A percentile compares a stretch with the other conserved stretches of the same genome.
Conservation (phyloP, 2,113 vertebrate species). For the Penelope pileata region DNA sequence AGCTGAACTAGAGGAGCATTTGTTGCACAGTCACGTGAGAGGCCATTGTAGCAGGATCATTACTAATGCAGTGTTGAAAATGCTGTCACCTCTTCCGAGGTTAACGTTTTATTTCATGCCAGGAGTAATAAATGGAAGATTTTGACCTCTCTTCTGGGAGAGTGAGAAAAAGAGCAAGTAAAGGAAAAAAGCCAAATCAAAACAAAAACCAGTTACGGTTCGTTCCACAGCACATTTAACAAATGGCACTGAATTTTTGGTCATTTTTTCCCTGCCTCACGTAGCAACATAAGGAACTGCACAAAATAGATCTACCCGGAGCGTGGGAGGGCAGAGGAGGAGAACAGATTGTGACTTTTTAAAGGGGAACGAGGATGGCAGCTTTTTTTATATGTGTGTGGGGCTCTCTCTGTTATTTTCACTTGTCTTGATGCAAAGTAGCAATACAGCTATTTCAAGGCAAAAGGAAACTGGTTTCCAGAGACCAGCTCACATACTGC, state of each 20-base stretch:
- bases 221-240: background rate
- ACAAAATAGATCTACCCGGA: background rate
- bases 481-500: background rate
- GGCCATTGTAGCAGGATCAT: background rate
- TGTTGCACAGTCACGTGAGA: slow-evolving; percentile 22
- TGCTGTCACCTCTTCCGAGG: background rate
- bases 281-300: slow-evolving; percentile 21
- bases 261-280: background rate
- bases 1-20: slow-evolving; percentile 12
- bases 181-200: slow-evolving; percentile 14
- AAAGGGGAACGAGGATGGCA: slow-evolving; percentile 23
- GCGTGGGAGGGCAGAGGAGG: slow-evolving; percentile 53
- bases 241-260: background rate
- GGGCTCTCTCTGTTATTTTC: background rate
- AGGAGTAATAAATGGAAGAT: background rate
- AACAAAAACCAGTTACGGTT: background rate
- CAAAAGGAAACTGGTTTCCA: background rate
- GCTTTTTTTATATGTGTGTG: background rate
- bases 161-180: background rate
- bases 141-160: background rate
- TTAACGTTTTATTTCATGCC: slow-evolving; percentile 23
- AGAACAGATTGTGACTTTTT: slow-evolving; percentile 65
- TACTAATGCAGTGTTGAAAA: slow-evolving; percentile 35
- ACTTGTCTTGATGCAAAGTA: background rate
- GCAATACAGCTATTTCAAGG: background rate